Evolutionary conservation across 2,797 vertebrate species (phyloP).

Genomic region (Rhinichthys osculus): DNA sequence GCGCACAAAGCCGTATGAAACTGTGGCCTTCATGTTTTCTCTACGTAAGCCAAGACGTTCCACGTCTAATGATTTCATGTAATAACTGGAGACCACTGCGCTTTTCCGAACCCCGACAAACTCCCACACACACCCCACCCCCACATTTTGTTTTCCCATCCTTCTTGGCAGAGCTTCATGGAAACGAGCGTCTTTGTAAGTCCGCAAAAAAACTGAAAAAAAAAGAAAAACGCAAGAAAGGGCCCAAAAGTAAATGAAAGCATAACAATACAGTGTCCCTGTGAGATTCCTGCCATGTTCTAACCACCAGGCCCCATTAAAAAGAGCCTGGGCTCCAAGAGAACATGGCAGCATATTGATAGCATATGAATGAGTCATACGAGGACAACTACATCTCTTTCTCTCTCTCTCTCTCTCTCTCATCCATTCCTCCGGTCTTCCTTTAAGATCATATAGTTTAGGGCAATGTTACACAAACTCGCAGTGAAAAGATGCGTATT

Average conservation of each 20-base stretch:
- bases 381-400: constrained; percentile 62
- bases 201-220: constrained; percentile 45
- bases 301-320: constrained; percentile 71
- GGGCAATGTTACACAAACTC: constrained; percentile 24
- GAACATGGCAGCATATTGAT: constrained; percentile 73
- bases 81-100: constrained; percentile 65
- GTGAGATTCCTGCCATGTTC: constrained; percentile 68
- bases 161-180: constrained; percentile 79
- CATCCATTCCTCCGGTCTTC: constrained; percentile 25
- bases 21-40: constrained; percentile 59
- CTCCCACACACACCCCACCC: constrained; percentile 60
- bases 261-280: constrained; percentile 67
- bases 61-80: constrained; percentile 63
- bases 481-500: not conserved
- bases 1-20: constrained; percentile 43
- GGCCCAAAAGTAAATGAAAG: constrained; percentile 65
- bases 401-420: not conserved
- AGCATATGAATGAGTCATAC: constrained; percentile 70
- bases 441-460: constrained; percentile 56
- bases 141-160: constrained; percentile 73
- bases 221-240: constrained; percentile 50
- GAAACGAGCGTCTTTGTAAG: constrained; percentile 77
- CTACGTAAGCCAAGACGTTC: constrained; percentile 58
- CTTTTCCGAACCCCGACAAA: constrained; percentile 70
- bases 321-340: constrained; percentile 59